Conservation (phyloP, 2,113 vertebrate genomes). For the Synodontis membranacea region DNA sequence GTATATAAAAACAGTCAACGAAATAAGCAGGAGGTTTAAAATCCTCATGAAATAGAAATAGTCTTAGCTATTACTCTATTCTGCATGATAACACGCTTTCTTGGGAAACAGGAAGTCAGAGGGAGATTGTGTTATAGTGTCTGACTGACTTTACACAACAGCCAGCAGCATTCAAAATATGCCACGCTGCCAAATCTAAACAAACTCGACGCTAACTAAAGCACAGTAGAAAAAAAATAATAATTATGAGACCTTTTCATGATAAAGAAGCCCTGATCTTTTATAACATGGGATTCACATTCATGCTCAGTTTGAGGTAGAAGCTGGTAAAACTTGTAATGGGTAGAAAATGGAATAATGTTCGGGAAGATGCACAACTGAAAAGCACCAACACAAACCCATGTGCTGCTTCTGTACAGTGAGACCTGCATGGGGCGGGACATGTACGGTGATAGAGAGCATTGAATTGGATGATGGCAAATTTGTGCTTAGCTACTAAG, state of each 20-base stretch:
- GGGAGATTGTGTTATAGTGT: too few relatives aligned
- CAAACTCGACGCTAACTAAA: too few relatives aligned
- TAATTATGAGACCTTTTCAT: too few relatives aligned
- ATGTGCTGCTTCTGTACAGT: not conserved
- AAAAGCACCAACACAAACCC: not conserved
- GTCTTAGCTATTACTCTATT: too few relatives aligned
- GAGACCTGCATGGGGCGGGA: not conserved
- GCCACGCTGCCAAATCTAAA: not conserved
- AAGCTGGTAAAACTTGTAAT: not conserved
- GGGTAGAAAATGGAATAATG: not conserved
- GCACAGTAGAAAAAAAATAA: too few relatives aligned
- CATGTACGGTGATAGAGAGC: not conserved
- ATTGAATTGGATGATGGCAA: not conserved
- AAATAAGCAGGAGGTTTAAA: too few relatives aligned
- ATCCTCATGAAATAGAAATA: too few relatives aligned
- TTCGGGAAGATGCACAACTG: not conserved
- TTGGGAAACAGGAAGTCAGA: too few relatives aligned
- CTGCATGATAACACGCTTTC: too few relatives aligned
- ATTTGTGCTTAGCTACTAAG: not conserved
- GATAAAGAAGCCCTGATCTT: not conserved
- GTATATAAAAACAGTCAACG: not conserved
- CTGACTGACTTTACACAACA: too few relatives aligned
- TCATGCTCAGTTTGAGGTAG: not conserved
- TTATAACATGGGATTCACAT: not conserved
- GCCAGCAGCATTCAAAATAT: not conserved